phyloP scores from a whole-genome alignment of 2,113 vertebrate genomes.

The Diadophis punctatus region DNA sequence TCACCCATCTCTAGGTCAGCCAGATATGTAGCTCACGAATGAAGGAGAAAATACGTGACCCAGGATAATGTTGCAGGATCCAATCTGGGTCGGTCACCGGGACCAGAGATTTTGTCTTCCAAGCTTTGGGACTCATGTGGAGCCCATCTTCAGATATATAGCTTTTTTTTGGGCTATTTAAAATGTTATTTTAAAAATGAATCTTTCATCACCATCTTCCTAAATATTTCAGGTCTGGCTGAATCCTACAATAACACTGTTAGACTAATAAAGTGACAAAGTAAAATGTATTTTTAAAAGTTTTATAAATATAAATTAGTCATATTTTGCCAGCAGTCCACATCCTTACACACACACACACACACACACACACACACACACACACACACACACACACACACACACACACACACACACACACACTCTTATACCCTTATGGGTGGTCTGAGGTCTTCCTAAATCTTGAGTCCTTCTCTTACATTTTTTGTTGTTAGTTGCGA shows the following conservation, averaged over 20 bases:
- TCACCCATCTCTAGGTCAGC: background rate
- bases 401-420: background rate
- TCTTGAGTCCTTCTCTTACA: background rate
- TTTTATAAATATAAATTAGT: background rate
- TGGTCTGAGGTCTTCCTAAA: background rate
- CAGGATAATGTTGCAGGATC: too few relatives aligned
- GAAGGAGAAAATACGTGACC: too few relatives aligned
- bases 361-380: background rate
- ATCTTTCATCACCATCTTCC: background rate
- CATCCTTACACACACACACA: background rate
- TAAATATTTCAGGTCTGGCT: background rate
- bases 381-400: background rate
- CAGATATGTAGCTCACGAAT: too few relatives aligned
- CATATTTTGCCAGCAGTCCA: background rate
- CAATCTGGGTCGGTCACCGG: too few relatives aligned
- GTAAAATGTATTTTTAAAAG: background rate
- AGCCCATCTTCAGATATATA: too few relatives aligned
- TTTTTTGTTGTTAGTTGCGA: background rate
- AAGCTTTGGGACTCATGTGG: too few relatives aligned
- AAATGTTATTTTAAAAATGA: background rate
- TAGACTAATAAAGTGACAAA: background rate
- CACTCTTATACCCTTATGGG: background rate
- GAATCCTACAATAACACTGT: background rate
- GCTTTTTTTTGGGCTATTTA: background rate
- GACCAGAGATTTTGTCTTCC: too few relatives aligned